These are phyloP conservation scores for Hippocampus mohnikei DNA, from an alignment of 2,113 vertebrate species.

Conservation along the genomic window DNA sequence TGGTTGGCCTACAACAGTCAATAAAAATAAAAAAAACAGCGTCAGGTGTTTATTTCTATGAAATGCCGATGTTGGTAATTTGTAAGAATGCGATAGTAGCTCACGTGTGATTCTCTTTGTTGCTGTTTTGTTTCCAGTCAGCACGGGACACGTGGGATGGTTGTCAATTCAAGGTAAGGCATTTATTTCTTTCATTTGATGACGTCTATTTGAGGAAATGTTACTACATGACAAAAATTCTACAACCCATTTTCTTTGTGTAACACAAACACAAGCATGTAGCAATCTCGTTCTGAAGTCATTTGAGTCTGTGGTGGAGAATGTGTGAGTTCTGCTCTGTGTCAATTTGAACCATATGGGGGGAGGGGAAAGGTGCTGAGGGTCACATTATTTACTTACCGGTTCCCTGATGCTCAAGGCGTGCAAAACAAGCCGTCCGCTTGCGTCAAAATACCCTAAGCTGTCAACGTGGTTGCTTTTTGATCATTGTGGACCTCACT, in stretches of 20 bases:
- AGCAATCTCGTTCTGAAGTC: conserved; percentile 5
- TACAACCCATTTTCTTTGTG: no score
- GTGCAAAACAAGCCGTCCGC: background rate
- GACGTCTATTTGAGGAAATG: background rate
- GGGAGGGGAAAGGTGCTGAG: background rate
- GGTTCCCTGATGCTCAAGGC: conserved; percentile 1
- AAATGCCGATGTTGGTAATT: background rate
- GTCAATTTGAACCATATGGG: conserved; percentile 40
- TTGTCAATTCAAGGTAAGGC: background rate
- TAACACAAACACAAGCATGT: background rate
- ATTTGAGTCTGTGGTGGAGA: conserved; percentile 12
- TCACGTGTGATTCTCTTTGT: background rate
- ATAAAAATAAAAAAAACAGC: background rate
- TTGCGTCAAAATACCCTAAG: background rate
- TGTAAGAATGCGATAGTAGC: background rate
- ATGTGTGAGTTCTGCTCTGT: conserved; percentile 14
- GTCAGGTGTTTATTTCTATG: background rate
- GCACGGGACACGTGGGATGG: background rate
- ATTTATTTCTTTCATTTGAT: background rate
- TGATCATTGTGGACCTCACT: background rate
- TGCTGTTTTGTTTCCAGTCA: background rate
- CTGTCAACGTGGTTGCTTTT: background rate
- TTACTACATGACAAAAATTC: no score
- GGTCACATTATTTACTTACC: conserved; percentile 16
- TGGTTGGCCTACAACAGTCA: background rate